Conservation (phyloP, 2,113 vertebrate species). For the Alouatta palliata region DNA sequence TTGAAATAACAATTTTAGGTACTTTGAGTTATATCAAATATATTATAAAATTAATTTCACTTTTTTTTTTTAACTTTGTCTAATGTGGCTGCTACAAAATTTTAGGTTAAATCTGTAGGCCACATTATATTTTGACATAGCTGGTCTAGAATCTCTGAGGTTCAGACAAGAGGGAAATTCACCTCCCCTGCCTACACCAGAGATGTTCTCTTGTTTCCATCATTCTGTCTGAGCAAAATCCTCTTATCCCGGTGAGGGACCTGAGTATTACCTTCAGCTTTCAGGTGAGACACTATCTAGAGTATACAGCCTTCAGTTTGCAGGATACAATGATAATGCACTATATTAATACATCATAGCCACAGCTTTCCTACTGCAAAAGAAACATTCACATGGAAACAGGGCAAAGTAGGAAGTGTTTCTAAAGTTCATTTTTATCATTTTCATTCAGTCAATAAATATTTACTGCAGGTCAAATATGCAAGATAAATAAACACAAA, state of each 20-base stretch:
- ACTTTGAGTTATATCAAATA: neutral
- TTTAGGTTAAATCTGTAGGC: neutral
- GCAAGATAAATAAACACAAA: neutral
- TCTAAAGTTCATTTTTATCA: neutral
- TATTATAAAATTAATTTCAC: neutral
- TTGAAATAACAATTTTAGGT: neutral
- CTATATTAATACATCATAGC: neutral
- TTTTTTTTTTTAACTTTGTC: neutral
- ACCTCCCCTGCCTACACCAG: neutral
- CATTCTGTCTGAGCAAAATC: neutral
- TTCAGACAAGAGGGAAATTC: neutral
- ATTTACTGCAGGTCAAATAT: neutral
- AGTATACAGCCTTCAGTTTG: neutral
- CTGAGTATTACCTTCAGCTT: neutral
- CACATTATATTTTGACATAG: neutral
- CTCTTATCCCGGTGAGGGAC: neutral
- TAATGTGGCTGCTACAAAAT: neutral
- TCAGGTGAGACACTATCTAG: neutral
- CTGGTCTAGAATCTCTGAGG: neutral
- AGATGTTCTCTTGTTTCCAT: neutral
- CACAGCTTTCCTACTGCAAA: neutral
- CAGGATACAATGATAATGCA: neutral
- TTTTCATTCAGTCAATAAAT: neutral
- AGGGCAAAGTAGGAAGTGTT: neutral
- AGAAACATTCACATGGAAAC: neutral